Evolutionary conservation across 1,140 invertebrate genomes (phyloP).

Genomic region (Pogonomyrmex californicus): DNA sequence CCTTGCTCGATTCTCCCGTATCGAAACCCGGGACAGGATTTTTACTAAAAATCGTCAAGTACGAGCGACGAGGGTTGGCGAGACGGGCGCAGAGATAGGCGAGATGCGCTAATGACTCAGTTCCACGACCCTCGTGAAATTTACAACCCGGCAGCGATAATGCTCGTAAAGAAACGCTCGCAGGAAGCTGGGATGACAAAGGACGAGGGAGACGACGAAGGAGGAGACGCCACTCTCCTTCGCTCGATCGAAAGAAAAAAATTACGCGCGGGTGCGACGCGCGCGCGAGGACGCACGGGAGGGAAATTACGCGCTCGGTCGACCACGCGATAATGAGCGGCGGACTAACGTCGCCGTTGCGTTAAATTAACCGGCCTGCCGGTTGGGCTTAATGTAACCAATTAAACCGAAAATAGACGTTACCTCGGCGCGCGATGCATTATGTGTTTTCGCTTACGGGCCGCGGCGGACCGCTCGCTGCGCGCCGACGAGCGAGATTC

Average conservation of each 20-base stretch:
- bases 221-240: background rate
- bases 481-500: constrained; percentile 31
- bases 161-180: constrained; percentile 26
- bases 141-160: constrained; percentile 18
- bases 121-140: constrained; percentile 65
- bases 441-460: constrained; percentile 55
- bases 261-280: background rate
- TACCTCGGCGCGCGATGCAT: constrained; percentile 50
- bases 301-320: constrained; percentile 33
- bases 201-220: background rate
- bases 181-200: background rate
- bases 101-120: constrained; percentile 41
- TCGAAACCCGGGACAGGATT: background rate
- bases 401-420: constrained; percentile 64
- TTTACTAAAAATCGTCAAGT: constrained; percentile 60
- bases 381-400: constrained; percentile 49
- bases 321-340: constrained; percentile 58
- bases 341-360: constrained; percentile 31
- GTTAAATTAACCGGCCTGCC: constrained; percentile 55
- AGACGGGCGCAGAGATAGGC: constrained; percentile 26
- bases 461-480: constrained; percentile 52
- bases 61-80: background rate
- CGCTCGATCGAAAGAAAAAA: constrained; percentile 35
- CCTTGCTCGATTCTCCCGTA: background rate
- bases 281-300: background rate